Evolutionary conservation across 1,140 invertebrate species (phyloP).

Genomic region (Telenomus remus): DNA sequence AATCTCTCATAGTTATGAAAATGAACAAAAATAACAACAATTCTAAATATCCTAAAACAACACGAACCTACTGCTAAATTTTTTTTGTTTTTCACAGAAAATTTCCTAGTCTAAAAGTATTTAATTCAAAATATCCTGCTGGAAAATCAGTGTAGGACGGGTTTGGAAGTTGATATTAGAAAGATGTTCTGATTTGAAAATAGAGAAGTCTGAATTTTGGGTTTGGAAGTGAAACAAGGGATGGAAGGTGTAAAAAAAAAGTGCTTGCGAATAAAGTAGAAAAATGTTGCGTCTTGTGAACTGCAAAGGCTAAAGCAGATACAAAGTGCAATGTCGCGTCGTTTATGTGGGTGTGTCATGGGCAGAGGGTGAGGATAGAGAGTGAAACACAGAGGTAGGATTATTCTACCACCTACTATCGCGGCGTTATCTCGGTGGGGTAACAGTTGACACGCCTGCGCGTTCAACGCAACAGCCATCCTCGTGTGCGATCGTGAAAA

Average conservation of each 20-base stretch:
- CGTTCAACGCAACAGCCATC: constrained; percentile 41
- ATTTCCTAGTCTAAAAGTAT: no score
- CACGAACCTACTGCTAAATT: no score
- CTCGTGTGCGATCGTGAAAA: constrained; percentile 38
- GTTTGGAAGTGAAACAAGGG: no score
- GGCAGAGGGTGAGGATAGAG: constrained; percentile 51
- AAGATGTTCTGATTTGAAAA: no score
- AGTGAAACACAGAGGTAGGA: constrained; percentile 55
- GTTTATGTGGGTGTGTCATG: constrained; percentile 55
- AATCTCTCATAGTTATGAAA: constrained; percentile 18
- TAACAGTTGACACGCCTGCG: constrained; percentile 64
- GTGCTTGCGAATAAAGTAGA: constrained; percentile 22
- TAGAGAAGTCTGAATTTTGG: no score
- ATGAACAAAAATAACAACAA: constrained; percentile 21
- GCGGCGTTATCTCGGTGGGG: constrained; percentile 57
- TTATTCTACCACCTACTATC: constrained; percentile 48
- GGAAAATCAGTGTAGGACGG: no score
- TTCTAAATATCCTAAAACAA: constrained; percentile 9
- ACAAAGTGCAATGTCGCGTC: constrained; percentile 53
- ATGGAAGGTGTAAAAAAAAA: neutral
- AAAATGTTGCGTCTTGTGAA: constrained; percentile 50
- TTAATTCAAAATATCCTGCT: no score
- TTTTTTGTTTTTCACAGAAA: no score
- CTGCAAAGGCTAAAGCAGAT: constrained; percentile 49
- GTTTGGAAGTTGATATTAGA: no score